Conservation (phyloP, 2,113 vertebrate genomes). For the pig (Sus scrofa) region DNA sequence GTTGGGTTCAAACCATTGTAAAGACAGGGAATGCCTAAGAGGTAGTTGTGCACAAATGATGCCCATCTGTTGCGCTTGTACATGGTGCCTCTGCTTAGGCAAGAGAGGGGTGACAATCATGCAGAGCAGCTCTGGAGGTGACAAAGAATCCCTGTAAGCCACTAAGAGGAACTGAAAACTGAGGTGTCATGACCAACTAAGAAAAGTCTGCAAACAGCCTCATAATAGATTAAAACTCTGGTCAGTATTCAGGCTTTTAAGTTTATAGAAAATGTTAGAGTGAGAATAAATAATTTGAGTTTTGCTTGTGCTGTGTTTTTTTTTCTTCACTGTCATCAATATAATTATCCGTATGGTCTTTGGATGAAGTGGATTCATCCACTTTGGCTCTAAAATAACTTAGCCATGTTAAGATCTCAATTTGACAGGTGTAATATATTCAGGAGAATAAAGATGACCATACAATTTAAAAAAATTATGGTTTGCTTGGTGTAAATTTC, state of each 20-base stretch:
- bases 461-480: neutral
- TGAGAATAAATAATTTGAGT: neutral
- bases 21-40: neutral
- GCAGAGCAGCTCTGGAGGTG: neutral
- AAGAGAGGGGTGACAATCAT: neutral
- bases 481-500: neutral
- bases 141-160: neutral
- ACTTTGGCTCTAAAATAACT: neutral
- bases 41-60: neutral
- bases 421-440: neutral
- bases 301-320: neutral
- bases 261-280: neutral
- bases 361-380: neutral
- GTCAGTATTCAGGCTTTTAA: neutral
- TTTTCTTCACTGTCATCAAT: neutral
- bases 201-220: neutral
- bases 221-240: neutral
- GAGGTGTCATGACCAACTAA: neutral
- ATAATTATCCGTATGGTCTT: neutral
- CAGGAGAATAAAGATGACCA: neutral
- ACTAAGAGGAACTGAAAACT: neutral
- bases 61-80: neutral
- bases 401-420: neutral
- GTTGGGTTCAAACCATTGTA: neutral
- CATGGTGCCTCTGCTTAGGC: neutral